Conservation (phyloP, 2,113 vertebrate species). For the Morone saxatilis region DNA sequence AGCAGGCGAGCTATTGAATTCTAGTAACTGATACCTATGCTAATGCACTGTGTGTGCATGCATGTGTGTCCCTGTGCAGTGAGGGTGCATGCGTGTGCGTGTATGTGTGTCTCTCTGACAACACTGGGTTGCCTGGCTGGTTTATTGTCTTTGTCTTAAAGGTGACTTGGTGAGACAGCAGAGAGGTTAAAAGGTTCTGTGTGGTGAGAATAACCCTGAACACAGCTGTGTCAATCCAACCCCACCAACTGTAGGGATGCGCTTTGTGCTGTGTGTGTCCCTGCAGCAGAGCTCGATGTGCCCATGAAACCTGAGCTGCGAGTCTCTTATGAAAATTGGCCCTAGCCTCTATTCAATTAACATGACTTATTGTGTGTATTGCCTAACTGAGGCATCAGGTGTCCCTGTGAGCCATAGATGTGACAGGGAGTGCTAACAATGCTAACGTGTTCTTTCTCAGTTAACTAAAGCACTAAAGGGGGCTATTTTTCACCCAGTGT, state of each 20-base stretch:
- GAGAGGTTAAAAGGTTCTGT: slow-evolving; percentile 68
- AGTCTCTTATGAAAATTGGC: slow-evolving; percentile 57
- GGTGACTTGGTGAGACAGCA: slow-evolving; percentile 61
- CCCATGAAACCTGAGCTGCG: slow-evolving; percentile 70
- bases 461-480: slow-evolving; percentile 15
- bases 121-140: slow-evolving; percentile 30
- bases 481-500: not conserved
- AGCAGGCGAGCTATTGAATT: slow-evolving; percentile 86
- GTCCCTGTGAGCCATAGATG: slow-evolving; percentile 42
- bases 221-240: slow-evolving; percentile 41
- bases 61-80: slow-evolving; percentile 41
- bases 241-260: not conserved
- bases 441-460: slow-evolving; percentile 16
- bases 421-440: slow-evolving; percentile 42
- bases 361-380: slow-evolving; percentile 69
- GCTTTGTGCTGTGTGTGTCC: slow-evolving; percentile 7
- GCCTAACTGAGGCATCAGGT: slow-evolving; percentile 66
- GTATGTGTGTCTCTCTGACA: slow-evolving; percentile 58
- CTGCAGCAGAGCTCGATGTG: slow-evolving; percentile 28
- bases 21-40: slow-evolving; percentile 84
- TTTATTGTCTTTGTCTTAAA: slow-evolving; percentile 67
- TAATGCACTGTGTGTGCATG: slow-evolving; percentile 66
- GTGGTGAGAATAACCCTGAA: slow-evolving; percentile 47
- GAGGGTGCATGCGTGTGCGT: slow-evolving; percentile 33
- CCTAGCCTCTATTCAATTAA: slow-evolving; percentile 67